phyloP scores from a whole-genome alignment of 2,888 invertebrate species.

The Platyscelio sp. region DNA sequence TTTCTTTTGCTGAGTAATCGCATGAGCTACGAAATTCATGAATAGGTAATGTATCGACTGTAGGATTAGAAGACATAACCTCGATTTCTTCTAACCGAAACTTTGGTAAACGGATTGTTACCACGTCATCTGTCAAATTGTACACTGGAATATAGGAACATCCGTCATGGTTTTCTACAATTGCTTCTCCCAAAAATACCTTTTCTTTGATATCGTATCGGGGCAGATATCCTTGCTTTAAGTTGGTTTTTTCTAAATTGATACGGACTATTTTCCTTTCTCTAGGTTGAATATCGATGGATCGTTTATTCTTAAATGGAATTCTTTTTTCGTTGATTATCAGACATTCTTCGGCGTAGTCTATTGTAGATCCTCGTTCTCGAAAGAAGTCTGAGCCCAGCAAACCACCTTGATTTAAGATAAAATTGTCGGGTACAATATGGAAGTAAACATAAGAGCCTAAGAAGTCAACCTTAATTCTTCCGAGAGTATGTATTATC shows the following conservation, averaged over 20 bases:
- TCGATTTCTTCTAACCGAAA: neutral
- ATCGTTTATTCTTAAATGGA: neutral
- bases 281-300: neutral
- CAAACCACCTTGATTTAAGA: slow-evolving; percentile 7
- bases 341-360: neutral
- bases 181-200: neutral
- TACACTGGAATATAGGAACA: neutral
- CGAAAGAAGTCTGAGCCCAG: neutral
- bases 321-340: neutral
- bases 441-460: neutral
- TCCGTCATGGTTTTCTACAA: neutral
- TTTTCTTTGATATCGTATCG: neutral
- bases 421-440: slow-evolving; percentile 22
- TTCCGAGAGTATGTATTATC: neutral
- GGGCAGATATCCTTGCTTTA: neutral
- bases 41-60: too few relatives aligned
- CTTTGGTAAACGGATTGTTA: neutral
- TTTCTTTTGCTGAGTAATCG: too few relatives aligned
- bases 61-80: too few relatives aligned
- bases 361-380: neutral
- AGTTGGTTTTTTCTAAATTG: neutral
- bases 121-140: neutral
- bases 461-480: slow-evolving; percentile 65
- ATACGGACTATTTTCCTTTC: neutral
- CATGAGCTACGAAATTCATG: too few relatives aligned